A percentile compares a stretch with the other conserved stretches of the same genome.
phyloP scores from a whole-genome alignment of 2,888 invertebrate species.

The Nesidiocoris tenuis region DNA sequence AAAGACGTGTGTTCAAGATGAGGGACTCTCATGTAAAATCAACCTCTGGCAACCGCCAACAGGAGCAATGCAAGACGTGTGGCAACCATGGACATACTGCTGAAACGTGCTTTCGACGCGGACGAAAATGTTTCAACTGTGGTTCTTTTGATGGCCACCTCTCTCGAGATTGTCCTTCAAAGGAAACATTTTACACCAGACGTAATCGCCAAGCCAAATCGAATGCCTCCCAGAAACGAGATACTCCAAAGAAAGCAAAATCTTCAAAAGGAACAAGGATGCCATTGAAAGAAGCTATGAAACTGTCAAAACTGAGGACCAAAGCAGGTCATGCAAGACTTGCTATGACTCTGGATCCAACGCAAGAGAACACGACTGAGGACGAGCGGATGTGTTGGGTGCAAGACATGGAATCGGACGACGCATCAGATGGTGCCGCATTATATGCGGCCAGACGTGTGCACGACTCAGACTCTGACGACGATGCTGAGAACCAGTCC shows the following conservation, averaged over 20 bases:
- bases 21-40: too few relatives aligned
- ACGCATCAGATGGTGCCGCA: constrained; percentile 26
- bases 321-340: background rate
- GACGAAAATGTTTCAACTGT: background rate
- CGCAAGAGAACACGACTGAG: background rate
- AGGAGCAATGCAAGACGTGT: background rate
- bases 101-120: background rate
- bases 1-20: background rate
- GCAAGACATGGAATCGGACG: background rate
- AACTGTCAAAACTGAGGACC: background rate
- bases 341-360: background rate
- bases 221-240: too few relatives aligned
- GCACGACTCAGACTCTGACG: background rate
- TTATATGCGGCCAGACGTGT: background rate
- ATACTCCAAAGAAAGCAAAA: background rate
- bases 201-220: background rate
- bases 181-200: background rate
- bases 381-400: constrained; percentile 1
- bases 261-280: background rate
- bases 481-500: background rate
- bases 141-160: background rate
- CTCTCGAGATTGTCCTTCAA: background rate
- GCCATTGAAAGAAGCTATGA: background rate
- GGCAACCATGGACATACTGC: background rate
- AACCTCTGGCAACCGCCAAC: background rate